Percentiles rank a stretch among this genome's conserved stretches.
Conservation (phyloP, 1,140 invertebrate species). For the Trichonephila clavata region DNA sequence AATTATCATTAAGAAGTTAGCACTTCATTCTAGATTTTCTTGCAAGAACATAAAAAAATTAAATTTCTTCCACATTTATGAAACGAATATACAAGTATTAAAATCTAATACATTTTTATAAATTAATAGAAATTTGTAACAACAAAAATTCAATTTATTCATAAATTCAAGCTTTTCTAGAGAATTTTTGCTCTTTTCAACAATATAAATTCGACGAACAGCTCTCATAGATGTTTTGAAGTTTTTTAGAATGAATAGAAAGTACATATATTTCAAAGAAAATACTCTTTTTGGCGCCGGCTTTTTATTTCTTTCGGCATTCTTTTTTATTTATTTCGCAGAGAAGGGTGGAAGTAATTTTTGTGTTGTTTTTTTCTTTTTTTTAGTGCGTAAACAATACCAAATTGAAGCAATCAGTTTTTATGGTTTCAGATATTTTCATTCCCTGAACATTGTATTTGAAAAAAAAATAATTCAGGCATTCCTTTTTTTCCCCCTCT, state of each 20-base stretch:
- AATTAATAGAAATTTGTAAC: not conserved
- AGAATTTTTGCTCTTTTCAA: not conserved
- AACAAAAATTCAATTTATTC: not conserved
- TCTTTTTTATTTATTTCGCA: not conserved
- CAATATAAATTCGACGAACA: not conserved
- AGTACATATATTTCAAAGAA: not conserved
- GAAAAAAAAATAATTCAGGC: not conserved
- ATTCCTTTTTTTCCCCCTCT: not conserved
- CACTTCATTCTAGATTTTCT: too few species aligned
- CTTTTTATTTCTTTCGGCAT: not conserved
- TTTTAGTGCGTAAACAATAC: not conserved
- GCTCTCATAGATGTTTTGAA: not conserved
- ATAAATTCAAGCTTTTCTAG: not conserved
- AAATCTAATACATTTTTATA: not conserved
- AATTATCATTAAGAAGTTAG: too few species aligned
- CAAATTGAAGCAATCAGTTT: not conserved
- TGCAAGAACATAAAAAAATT: too few species aligned
- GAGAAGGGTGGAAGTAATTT: not conserved
- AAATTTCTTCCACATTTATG: not conserved
- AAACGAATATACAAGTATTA: not conserved
- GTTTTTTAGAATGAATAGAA: not conserved
- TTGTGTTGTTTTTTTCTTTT: not conserved
- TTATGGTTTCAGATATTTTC: not conserved
- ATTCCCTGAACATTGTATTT: not conserved
- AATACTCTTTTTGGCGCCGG: not conserved